These are phyloP conservation scores for Cryptophagus acutangulus DNA, from an alignment of 2,888 invertebrate genomes.

Conservation along the genomic window DNA sequence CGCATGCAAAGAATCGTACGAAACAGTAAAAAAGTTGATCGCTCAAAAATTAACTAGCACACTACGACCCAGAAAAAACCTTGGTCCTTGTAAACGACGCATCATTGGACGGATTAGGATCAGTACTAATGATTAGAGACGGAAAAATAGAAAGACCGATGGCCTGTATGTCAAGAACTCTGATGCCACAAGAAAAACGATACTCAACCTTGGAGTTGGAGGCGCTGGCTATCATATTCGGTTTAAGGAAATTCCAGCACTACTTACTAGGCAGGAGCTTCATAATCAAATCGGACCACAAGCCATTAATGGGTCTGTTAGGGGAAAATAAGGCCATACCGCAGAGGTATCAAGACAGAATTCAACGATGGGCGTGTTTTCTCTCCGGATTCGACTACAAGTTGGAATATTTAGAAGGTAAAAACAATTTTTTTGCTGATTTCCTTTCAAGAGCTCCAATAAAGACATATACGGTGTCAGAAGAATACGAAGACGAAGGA, in stretches of 20 bases:
- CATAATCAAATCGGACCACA: slow-evolving; percentile 16
- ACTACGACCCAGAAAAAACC: slow-evolving; percentile 2
- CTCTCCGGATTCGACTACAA: not conserved
- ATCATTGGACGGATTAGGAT: slow-evolving; percentile 6
- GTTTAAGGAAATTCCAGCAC: slow-evolving; percentile 9
- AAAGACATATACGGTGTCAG: not conserved
- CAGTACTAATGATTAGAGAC: slow-evolving; percentile 9
- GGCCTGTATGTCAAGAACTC: slow-evolving; percentile 18
- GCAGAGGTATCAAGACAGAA: slow-evolving; percentile 5
- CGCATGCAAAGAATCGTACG: slow-evolving; percentile 9
- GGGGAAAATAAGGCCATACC: slow-evolving; percentile 12
- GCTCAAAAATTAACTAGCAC: not conserved
- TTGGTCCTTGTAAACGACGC: not conserved
- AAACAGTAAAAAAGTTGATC: not conserved
- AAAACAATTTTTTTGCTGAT: not conserved
- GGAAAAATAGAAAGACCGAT: slow-evolving; percentile 20
- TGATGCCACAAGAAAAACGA: slow-evolving; percentile 16
- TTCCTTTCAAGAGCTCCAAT: not conserved
- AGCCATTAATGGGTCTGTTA: slow-evolving; percentile 15
- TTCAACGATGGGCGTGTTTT: slow-evolving; percentile 8
- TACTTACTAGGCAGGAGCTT: slow-evolving; percentile 11
- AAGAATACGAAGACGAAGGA: not conserved
- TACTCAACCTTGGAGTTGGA: slow-evolving; percentile 17
- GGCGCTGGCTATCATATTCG: slow-evolving; percentile 12
- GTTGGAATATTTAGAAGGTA: not conserved